phyloP scores from a whole-genome alignment of 1,140 invertebrate species.

The Dinoponera quadriceps region DNA sequence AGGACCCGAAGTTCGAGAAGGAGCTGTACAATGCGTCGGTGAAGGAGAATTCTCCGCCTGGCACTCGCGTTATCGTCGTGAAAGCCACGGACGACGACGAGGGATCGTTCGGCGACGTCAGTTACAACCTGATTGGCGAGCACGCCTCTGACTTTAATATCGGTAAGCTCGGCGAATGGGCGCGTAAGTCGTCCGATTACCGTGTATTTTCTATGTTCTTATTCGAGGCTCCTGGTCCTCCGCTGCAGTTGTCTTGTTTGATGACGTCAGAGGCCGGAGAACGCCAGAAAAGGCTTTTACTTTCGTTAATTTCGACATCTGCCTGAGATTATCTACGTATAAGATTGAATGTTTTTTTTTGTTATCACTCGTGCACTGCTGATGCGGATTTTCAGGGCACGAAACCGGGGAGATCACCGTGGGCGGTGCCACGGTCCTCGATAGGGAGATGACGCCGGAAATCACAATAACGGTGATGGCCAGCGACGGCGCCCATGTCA shows the following conservation, averaged over 20 bases:
- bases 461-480: slow-evolving; percentile 93
- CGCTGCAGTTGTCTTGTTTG: too few species aligned
- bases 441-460: slow-evolving; percentile 91
- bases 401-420: slow-evolving; percentile 93
- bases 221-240: too few species aligned
- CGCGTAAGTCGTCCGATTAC: too few species aligned
- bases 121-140: slow-evolving; percentile 92
- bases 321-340: neutral
- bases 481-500: slow-evolving; percentile 91
- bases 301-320: neutral
- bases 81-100: slow-evolving; percentile 91
- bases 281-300: too few species aligned
- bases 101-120: slow-evolving; percentile 90
- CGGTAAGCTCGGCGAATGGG: slow-evolving; percentile 78
- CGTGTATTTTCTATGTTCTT: too few species aligned
- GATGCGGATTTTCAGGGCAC: slow-evolving; percentile 78
- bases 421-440: slow-evolving; percentile 90
- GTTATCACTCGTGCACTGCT: neutral
- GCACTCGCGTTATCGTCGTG: slow-evolving; percentile 90
- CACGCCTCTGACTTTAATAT: slow-evolving; percentile 90
- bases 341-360: neutral
- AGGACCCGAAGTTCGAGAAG: slow-evolving; percentile 91
- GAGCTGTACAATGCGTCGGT: slow-evolving; percentile 90
- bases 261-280: neutral
- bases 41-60: slow-evolving; percentile 90